phyloP scores from a whole-genome alignment of 2,797 vertebrate genomes.

The Malacoctenus gilli region DNA sequence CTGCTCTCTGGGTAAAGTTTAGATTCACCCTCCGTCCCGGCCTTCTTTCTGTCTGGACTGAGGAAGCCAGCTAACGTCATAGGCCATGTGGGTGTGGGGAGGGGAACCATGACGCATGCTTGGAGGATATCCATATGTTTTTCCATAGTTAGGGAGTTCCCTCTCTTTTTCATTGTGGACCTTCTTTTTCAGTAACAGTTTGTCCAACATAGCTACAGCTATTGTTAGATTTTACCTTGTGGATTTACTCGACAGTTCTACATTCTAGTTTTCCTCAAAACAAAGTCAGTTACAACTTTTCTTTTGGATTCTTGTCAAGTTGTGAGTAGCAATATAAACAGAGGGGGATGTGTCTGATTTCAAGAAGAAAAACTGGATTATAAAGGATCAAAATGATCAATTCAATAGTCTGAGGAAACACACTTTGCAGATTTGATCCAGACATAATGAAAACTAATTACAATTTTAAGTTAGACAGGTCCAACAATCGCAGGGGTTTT shows the following conservation, averaged over 20 bases:
- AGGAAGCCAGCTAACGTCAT: slow-evolving; percentile 72
- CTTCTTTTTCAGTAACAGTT: slow-evolving; percentile 29
- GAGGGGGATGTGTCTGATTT: no score
- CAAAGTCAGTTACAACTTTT: no score
- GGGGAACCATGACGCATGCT: slow-evolving; percentile 74
- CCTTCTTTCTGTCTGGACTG: slow-evolving; percentile 22
- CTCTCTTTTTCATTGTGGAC: slow-evolving; percentile 55
- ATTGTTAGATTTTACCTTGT: no score
- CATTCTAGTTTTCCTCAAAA: neutral
- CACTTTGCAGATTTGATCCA: no score
- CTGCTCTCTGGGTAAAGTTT: slow-evolving; percentile 89
- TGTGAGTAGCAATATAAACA: no score
- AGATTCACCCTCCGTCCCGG: slow-evolving; percentile 33
- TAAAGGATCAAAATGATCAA: no score
- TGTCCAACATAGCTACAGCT: slow-evolving; percentile 8
- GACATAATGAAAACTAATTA: no score
- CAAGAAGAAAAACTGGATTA: no score
- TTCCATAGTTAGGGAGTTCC: slow-evolving; percentile 71
- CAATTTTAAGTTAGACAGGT: no score
- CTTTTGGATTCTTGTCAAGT: no score
- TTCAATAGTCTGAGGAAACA: no score
- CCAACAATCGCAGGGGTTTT: no score
- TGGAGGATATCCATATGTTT: slow-evolving; percentile 77
- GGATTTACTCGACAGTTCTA: neutral
- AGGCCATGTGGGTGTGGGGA: slow-evolving; percentile 73